phyloP scores from a whole-genome alignment of 2,797 vertebrate species.

The Centroberyx gerrardi region DNA sequence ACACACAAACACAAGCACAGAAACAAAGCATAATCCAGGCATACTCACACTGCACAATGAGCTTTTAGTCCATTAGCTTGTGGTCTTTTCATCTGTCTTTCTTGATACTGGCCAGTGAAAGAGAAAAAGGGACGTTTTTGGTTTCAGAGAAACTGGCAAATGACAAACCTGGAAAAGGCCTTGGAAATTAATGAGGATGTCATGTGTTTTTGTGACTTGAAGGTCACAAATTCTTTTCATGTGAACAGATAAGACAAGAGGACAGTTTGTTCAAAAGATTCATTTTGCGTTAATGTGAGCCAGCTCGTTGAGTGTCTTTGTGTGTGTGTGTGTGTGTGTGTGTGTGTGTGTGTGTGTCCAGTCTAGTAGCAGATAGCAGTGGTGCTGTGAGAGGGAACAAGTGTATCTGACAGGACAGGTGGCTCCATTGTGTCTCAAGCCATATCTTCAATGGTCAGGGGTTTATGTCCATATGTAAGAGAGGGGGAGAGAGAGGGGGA shows the following conservation, averaged over 20 bases:
- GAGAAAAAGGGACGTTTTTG: not conserved
- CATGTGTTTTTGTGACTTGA: not conserved
- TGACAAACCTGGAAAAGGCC: slow-evolving; percentile 3
- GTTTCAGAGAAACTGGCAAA: slow-evolving; percentile 1
- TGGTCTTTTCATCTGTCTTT: slow-evolving; percentile 26
- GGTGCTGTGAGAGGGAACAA: slow-evolving; percentile 42
- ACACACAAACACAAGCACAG: not conserved
- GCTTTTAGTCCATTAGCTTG: slow-evolving; percentile 34
- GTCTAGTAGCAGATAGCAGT: slow-evolving; percentile 7
- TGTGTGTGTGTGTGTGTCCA: slow-evolving; percentile 26
- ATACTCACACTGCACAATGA: not conserved
- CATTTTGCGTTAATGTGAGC: slow-evolving; percentile 2
- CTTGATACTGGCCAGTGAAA: slow-evolving; percentile 6
- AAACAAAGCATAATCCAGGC: slow-evolving; percentile 11
- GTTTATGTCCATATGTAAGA: slow-evolving; percentile 30
- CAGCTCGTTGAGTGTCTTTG: slow-evolving; percentile 17
- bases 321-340: slow-evolving; percentile 5
- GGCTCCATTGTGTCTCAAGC: slow-evolving; percentile 77
- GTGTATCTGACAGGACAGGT: slow-evolving; percentile 77
- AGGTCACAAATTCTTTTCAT: slow-evolving; percentile 12
- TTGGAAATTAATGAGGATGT: slow-evolving; percentile 15
- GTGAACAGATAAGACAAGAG: slow-evolving; percentile 10
- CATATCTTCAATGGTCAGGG: slow-evolving; percentile 66
- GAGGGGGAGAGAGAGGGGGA: slow-evolving; percentile 33
- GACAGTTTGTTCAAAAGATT: slow-evolving; percentile 3